A percentile compares a stretch with the other conserved stretches of the same genome.
These are phyloP conservation scores for Panopea generosa DNA, from an alignment of 2,888 invertebrate genomes.

Conservation along the genomic window DNA sequence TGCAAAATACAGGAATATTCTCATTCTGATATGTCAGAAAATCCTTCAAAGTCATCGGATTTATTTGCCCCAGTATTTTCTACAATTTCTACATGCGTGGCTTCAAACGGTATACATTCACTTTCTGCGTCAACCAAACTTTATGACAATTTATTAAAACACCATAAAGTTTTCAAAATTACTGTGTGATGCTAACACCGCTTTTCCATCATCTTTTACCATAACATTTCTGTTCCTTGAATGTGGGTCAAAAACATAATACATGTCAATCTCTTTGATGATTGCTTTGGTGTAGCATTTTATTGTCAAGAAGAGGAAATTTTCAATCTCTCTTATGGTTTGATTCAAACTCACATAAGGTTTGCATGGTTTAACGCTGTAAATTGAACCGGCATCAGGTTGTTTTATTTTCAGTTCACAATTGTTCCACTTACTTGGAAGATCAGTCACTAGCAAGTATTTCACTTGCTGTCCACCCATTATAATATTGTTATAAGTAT, in stretches of 20 bases:
- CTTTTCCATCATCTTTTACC: constrained; percentile 21
- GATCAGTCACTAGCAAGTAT: constrained; percentile 14
- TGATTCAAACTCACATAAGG: too few species aligned
- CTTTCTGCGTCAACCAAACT: constrained; percentile 13
- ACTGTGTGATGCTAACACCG: constrained; percentile 14
- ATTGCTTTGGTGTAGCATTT: constrained; percentile 19
- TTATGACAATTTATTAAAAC: constrained; percentile 12
- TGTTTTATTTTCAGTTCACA: too few species aligned
- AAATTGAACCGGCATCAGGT: constrained; percentile 20
- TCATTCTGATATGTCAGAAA: constrained; percentile 20
- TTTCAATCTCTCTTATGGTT: too few species aligned
- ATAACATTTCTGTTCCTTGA: constrained; percentile 15
- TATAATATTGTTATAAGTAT: constrained; percentile 16
- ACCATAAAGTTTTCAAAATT: constrained; percentile 9
- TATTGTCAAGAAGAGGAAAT: constrained; percentile 16
- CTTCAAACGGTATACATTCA: constrained; percentile 25
- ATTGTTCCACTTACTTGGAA: constrained; percentile 10
- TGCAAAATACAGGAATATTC: constrained; percentile 17
- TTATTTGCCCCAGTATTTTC: constrained; percentile 2
- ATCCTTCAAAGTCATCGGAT: constrained; percentile 30
- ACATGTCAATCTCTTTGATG: constrained; percentile 20
- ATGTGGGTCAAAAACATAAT: constrained; percentile 29
- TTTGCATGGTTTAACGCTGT: not conserved
- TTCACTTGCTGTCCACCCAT: constrained; percentile 15
- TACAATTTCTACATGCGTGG: constrained; percentile 23